These are phyloP conservation scores for Raphicerus campestris DNA, from an alignment of 2,113 vertebrate species.

Conservation along the genomic window DNA sequence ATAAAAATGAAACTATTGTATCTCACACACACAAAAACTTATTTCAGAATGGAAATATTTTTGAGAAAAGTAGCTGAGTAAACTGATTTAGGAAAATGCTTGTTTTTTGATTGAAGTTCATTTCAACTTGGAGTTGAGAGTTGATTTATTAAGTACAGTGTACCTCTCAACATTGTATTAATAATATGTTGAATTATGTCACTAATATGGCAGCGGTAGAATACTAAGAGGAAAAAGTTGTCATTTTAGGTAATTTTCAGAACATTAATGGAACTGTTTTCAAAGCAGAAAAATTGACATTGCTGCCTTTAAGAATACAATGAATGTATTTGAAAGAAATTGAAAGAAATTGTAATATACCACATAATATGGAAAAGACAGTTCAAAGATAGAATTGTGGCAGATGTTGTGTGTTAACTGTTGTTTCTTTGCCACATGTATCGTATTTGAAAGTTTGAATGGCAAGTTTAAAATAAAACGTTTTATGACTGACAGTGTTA, in stretches of 20 bases:
- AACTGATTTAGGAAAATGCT: slow-evolving; percentile 52
- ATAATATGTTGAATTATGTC: slow-evolving; percentile 75
- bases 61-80: slow-evolving; percentile 66
- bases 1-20: slow-evolving; percentile 74
- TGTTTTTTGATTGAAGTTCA: slow-evolving; percentile 58
- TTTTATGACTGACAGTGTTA: slow-evolving; percentile 73
- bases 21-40: slow-evolving; percentile 59
- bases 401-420: slow-evolving; percentile 76
- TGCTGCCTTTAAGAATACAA: slow-evolving; percentile 73
- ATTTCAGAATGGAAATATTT: slow-evolving; percentile 75
- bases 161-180: slow-evolving; percentile 74
- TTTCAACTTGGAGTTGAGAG: slow-evolving; percentile 62
- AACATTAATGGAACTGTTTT: slow-evolving; percentile 42
- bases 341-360: slow-evolving; percentile 65
- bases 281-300: slow-evolving; percentile 66
- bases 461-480: slow-evolving; percentile 82
- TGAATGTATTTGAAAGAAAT: slow-evolving; percentile 67
- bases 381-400: slow-evolving; percentile 72
- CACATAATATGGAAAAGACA: slow-evolving; percentile 58
- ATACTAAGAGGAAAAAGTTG: slow-evolving; percentile 57
- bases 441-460: slow-evolving; percentile 79
- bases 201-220: slow-evolving; percentile 58
- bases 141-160: slow-evolving; percentile 64
- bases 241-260: slow-evolving; percentile 53
- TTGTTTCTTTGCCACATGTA: slow-evolving; percentile 75